phyloP scores from a whole-genome alignment of 2,888 invertebrate species.

The Trichopria drosophilae region DNA sequence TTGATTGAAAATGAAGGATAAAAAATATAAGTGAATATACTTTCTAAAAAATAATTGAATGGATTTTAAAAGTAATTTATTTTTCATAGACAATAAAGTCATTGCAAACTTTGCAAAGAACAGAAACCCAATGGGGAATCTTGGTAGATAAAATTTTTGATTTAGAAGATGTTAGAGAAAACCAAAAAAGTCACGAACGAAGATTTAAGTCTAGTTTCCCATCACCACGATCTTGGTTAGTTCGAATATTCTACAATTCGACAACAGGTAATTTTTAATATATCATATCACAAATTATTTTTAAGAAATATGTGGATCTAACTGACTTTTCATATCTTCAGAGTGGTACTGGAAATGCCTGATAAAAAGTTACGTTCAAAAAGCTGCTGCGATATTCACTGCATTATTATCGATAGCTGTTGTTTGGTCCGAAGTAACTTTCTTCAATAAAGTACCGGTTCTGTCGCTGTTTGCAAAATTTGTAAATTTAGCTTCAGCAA shows the following conservation, averaged over 20 bases:
- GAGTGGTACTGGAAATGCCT: constrained; percentile 98
- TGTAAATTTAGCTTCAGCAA: constrained; percentile 76
- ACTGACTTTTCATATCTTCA: constrained; percentile 55
- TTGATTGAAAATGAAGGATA: no score
- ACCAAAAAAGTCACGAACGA: constrained; percentile 67
- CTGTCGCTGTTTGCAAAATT: constrained; percentile 96
- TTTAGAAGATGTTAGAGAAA: constrained; percentile 85
- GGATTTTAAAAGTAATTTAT: constrained; percentile 14
- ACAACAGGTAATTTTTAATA: constrained; percentile 62
- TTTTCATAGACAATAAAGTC: constrained; percentile 75
- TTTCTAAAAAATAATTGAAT: background rate
- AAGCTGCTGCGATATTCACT: constrained; percentile 71
- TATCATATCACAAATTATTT: constrained; percentile 4
- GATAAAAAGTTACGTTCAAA: constrained; percentile 75
- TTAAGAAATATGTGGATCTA: constrained; percentile 5
- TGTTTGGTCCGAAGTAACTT: constrained; percentile 99
- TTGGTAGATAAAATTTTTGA: constrained; percentile 78
- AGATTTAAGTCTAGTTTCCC: constrained; percentile 74
- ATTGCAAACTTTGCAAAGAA: constrained; percentile 87
- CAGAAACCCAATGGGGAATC: constrained; percentile 91
- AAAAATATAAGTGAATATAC: constrained; percentile 6
- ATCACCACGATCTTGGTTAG: constrained; percentile 63
- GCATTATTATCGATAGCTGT: constrained; percentile 84
- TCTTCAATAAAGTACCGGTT: constrained; percentile 90
- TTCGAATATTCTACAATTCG: constrained; percentile 68